Base-by-base conservation (phyloP, 2,888 invertebrate genomes). In the Clivina fossor region DNA sequence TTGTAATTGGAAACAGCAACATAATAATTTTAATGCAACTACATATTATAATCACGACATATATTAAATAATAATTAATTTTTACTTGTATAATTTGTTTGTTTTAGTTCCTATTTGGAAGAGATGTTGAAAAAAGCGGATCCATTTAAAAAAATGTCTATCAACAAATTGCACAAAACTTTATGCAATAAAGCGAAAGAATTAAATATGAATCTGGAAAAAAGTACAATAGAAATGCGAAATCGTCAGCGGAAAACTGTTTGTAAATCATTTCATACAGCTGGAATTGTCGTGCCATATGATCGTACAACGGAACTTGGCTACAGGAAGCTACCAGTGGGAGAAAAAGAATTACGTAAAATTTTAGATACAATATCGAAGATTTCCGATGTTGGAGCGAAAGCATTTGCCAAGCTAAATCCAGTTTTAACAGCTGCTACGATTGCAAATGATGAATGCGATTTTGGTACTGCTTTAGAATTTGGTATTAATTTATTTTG, bases 381-480 rank as follows among this genome's bases (percentile, higher is more conserved):
- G 37, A 79, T 82, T 8, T 76, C 76, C 58, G 78, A 84, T 18
- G 76, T 74, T 8, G 83, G 81, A 63, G 75, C 79, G 57, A 77
- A 75, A 43, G 74, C 81, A 22, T 76, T 89, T 57, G 83, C 85
- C 16, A 81, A 85, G 20, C 69, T 96, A 2, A 90, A 93, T 65
- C 89, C 91, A 54, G 76, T 93, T 1, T 82, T 93, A 58, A 92
- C 89, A 2, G 84, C 85, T 53, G 86, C 92, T 4, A 89, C 84
- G 70, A 92, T 93, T 70, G 97, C 96, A 0, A 85, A 90, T 54
- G 97, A 97, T 68, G 97, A 98, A 71, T 89, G 90, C 68, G 96
- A 97, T 71, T 96, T 93, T 74, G 97, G 95, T 0, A 93, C 93
- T 49, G 89, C 93, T 0, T 72, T 97, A 1, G 96, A 97, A 72